These are phyloP conservation scores for Hydractinia symbiolongicarpus DNA, from an alignment of 30 jellyfish, hydroid and myxozoan genomes.

Conservation along the genomic window DNA sequence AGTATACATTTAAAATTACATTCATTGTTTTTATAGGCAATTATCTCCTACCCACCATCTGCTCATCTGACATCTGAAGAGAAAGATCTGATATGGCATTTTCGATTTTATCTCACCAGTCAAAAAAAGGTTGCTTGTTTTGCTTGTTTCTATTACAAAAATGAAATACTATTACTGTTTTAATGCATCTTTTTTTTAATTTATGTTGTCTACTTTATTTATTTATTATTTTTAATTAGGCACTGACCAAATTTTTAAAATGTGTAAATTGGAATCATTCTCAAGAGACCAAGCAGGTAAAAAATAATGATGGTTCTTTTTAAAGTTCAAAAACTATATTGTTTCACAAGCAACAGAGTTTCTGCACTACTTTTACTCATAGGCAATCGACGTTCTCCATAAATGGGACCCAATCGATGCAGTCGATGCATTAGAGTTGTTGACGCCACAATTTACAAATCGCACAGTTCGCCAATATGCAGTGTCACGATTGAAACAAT, in stretches of 20 bases:
- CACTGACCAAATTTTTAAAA: conserved; percentile 89
- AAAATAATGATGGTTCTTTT: neutral
- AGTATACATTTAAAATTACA: neutral
- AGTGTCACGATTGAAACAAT: conserved; percentile 91
- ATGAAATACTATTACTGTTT: neutral
- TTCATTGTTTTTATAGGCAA: conserved; percentile 42
- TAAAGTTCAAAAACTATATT: no score
- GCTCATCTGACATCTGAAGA: conserved; percentile 82
- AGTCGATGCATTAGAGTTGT: conserved; percentile 88
- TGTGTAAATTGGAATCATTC: conserved; percentile 97
- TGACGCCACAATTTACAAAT: conserved; percentile 95
- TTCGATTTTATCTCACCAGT: conserved; percentile 77
- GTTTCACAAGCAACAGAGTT: neutral
- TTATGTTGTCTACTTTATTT: neutral
- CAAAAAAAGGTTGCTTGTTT: conserved; percentile 64
- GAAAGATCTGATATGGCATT: conserved; percentile 94
- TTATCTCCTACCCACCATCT: conserved; percentile 92
- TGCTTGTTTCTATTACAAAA: neutral
- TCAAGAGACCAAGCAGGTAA: conserved; percentile 89
- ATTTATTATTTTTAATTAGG: conserved; percentile 44
- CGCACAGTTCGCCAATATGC: conserved; percentile 92
- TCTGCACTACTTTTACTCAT: neutral
- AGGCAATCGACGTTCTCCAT: conserved; percentile 80
- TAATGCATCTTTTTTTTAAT: neutral
- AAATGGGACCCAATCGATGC: conserved; percentile 98